phyloP scores from a whole-genome alignment of 2,113 vertebrate species.

The Acanthochromis polyacanthus region DNA sequence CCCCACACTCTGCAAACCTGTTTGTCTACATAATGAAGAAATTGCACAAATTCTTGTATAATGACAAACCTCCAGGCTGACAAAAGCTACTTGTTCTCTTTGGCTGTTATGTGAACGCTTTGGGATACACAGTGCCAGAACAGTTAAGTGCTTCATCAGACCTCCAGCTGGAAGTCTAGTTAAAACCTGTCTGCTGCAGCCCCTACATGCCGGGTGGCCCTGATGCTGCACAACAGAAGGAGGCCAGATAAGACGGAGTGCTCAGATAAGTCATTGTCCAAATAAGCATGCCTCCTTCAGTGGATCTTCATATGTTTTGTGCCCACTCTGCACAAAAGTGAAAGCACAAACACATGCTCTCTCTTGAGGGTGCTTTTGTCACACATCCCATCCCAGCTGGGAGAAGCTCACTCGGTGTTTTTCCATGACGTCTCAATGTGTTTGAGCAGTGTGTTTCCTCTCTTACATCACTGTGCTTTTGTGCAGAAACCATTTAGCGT shows the following conservation, averaged over 20 bases:
- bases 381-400: conserved; percentile 17
- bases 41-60: too few relatives aligned
- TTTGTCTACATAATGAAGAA: too few relatives aligned
- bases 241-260: not conserved
- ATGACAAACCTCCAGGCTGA: too few relatives aligned
- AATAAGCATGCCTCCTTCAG: not conserved
- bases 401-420: conserved; percentile 44
- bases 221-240: not conserved
- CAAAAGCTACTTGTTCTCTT: too few relatives aligned
- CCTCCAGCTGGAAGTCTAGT: not conserved
- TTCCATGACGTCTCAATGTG: conserved; percentile 59
- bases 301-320: accelerated
- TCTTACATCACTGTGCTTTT: conserved; percentile 1
- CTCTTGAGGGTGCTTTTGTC: not conserved
- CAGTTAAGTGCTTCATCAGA: not conserved
- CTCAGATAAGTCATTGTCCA: not conserved
- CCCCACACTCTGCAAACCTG: too few relatives aligned
- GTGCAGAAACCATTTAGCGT: not conserved
- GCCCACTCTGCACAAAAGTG: not conserved
- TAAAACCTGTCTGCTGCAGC: not conserved
- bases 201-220: not conserved
- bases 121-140: not conserved
- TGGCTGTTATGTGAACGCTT: not conserved
- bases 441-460: conserved; percentile 13
- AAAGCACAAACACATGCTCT: not conserved